These are phyloP conservation scores for Thymelicus acteon DNA, from an alignment of 2,888 invertebrate species.

Conservation along the genomic window DNA sequence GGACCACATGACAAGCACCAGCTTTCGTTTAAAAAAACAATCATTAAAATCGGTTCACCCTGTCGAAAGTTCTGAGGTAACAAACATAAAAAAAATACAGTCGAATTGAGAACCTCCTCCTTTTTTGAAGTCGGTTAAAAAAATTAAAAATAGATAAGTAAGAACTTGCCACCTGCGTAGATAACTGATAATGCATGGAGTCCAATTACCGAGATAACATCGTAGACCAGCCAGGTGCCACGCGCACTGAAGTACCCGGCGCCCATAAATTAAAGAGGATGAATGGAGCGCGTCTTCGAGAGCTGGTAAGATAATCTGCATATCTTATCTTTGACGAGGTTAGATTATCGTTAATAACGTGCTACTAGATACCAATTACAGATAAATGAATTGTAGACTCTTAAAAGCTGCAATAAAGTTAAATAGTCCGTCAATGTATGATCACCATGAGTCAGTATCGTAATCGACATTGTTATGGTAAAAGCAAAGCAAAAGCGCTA, in stretches of 20 bases:
- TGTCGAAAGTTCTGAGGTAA: too few relatives aligned
- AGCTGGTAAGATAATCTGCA: slow-evolving; percentile 7
- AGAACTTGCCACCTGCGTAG: slow-evolving; percentile 15
- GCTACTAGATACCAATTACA: slow-evolving; percentile 26
- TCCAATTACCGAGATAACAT: slow-evolving; percentile 23
- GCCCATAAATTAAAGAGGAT: slow-evolving; percentile 28
- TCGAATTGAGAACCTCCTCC: too few relatives aligned
- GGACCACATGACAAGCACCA: too few relatives aligned
- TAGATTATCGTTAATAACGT: slow-evolving; percentile 17
- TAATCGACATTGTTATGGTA: too few relatives aligned
- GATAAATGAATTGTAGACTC: slow-evolving; percentile 10
- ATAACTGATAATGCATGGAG: slow-evolving; percentile 10
- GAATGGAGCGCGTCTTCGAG: slow-evolving; percentile 26
- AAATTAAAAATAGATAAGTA: not conserved
- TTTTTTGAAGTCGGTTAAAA: too few relatives aligned
- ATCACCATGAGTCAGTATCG: too few relatives aligned
- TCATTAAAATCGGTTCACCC: too few relatives aligned
- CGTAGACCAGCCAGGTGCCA: slow-evolving; percentile 27
- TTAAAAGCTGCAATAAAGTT: not conserved
- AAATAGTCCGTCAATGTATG: too few relatives aligned
- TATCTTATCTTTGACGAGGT: slow-evolving; percentile 32
- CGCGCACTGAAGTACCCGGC: slow-evolving; percentile 12
- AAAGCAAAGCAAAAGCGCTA: too few relatives aligned
- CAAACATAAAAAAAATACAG: too few relatives aligned
- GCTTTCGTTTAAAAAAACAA: too few relatives aligned